Conservation (phyloP, 2,113 vertebrate species). For the Chrysochloris asiatica region DNA sequence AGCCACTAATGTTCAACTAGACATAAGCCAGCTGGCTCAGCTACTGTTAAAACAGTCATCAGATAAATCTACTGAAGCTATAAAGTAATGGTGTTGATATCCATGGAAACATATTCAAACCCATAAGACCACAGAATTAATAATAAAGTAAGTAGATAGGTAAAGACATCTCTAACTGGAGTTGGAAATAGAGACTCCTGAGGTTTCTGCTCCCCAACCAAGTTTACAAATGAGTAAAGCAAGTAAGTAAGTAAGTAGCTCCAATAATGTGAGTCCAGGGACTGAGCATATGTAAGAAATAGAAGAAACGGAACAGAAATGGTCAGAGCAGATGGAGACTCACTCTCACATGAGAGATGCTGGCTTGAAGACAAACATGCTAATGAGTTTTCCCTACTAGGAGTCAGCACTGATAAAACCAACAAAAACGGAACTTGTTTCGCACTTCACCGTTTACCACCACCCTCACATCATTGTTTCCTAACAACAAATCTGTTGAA, state of each 20-base stretch:
- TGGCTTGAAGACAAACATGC: constrained; percentile 62
- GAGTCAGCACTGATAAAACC: constrained; percentile 21
- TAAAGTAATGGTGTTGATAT: constrained; percentile 74
- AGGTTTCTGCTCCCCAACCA: constrained; percentile 75
- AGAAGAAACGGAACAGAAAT: constrained; percentile 42
- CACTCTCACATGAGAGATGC: neutral
- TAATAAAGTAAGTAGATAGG: constrained; percentile 77
- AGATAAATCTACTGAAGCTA: constrained; percentile 77
- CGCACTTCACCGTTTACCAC: neutral
- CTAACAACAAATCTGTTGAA: neutral
- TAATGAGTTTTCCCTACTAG: constrained; percentile 65
- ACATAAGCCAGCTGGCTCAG: constrained; percentile 72
- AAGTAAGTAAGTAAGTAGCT: constrained; percentile 41
- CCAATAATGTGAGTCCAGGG: constrained; percentile 12
- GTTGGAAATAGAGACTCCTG: constrained; percentile 73
- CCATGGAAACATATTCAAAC: constrained; percentile 77
- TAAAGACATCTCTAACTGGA: constrained; percentile 78
- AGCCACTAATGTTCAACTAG: constrained; percentile 70
- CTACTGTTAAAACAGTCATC: constrained; percentile 75
- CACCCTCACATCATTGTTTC: neutral
- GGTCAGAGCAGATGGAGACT: constrained; percentile 59
- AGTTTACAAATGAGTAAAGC: constrained; percentile 66
- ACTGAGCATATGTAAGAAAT: constrained; percentile 47
- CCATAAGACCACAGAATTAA: constrained; percentile 74
- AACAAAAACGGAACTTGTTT: constrained; percentile 47